These are phyloP conservation scores for Halisarca cf. caerulea DNA, from an alignment of 37 sponge, comb jelly and placozoan species.

Conservation along the genomic window DNA sequence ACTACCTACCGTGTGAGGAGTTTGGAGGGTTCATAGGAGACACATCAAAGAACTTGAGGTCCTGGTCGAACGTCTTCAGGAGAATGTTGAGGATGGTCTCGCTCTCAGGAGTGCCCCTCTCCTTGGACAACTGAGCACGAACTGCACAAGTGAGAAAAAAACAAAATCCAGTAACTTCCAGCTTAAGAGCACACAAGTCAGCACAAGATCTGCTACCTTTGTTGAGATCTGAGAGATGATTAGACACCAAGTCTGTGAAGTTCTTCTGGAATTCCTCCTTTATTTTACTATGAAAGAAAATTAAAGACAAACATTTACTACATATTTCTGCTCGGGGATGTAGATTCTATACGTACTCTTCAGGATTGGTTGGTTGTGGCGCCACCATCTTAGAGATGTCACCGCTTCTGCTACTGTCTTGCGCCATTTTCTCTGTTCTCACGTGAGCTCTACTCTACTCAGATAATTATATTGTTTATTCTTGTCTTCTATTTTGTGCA, in stretches of 20 bases:
- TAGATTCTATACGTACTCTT: too few species aligned
- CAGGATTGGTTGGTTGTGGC: too few species aligned
- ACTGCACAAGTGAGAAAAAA: too few species aligned
- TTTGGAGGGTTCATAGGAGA: neutral
- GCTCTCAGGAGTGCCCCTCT: neutral
- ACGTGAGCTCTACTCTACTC: too few species aligned
- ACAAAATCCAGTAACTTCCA: too few species aligned
- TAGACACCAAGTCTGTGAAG: neutral
- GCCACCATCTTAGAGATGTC: too few species aligned
- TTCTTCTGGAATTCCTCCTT: neutral
- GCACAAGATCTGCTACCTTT: neutral
- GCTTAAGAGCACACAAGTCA: neutral
- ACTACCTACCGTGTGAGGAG: neutral
- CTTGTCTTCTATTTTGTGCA: too few species aligned
- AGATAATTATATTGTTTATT: too few species aligned
- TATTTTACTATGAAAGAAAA: neutral
- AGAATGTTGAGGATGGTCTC: neutral
- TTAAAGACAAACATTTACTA: too few species aligned
- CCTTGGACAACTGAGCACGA: neutral
- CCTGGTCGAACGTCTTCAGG: neutral
- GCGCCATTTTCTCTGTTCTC: too few species aligned
- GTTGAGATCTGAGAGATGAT: neutral
- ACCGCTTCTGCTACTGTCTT: too few species aligned
- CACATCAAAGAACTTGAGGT: neutral
- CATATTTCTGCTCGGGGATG: too few species aligned